Evolutionary conservation across 2,888 invertebrate genomes (phyloP).

Genomic region (Drosophila mayaguana): DNA sequence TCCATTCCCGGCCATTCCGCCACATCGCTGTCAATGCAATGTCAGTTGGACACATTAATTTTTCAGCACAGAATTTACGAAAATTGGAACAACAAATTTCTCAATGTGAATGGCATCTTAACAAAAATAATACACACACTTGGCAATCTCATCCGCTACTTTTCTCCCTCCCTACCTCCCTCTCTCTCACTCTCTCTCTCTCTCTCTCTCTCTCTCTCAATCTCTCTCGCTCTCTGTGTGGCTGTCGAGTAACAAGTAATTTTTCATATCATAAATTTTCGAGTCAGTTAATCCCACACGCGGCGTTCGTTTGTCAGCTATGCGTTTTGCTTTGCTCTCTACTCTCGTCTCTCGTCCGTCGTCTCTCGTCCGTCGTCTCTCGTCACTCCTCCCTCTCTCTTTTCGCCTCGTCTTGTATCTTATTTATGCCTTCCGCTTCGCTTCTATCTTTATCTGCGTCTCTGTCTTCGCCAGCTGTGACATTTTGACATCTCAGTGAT

Average conservation of each 20-base stretch:
- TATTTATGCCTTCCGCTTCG: slow-evolving; percentile 62
- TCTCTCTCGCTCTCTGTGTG: slow-evolving; percentile 23
- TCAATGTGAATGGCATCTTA: slow-evolving; percentile 42
- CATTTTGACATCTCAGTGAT: slow-evolving; percentile 84
- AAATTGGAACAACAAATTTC: slow-evolving; percentile 71
- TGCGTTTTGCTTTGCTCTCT: slow-evolving; percentile 25
- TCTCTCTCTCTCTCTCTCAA: slow-evolving; percentile 18
- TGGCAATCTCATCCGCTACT: slow-evolving; percentile 37
- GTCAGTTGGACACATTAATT: slow-evolving; percentile 78
- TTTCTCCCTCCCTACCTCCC: slow-evolving; percentile 3
- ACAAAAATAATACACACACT: slow-evolving; percentile 62
- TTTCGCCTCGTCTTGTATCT: slow-evolving; percentile 43
- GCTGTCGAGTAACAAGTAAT: slow-evolving; percentile 73
- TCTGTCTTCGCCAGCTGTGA: slow-evolving; percentile 74
- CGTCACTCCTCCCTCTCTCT: background rate
- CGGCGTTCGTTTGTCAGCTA: slow-evolving; percentile 69
- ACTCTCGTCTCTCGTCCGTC: slow-evolving; percentile 8
- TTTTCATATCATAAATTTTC: slow-evolving; percentile 83
- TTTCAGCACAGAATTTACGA: slow-evolving; percentile 75
- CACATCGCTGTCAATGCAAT: slow-evolving; percentile 73
- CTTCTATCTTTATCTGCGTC: slow-evolving; percentile 60
- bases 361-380: background rate
- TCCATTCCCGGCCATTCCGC: slow-evolving; percentile 47
- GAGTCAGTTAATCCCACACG: slow-evolving; percentile 83
- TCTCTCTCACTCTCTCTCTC: slow-evolving; percentile 14